Base-by-base conservation (phyloP, 2,888 invertebrate genomes). In the Exephanes ischioxanthus region DNA sequence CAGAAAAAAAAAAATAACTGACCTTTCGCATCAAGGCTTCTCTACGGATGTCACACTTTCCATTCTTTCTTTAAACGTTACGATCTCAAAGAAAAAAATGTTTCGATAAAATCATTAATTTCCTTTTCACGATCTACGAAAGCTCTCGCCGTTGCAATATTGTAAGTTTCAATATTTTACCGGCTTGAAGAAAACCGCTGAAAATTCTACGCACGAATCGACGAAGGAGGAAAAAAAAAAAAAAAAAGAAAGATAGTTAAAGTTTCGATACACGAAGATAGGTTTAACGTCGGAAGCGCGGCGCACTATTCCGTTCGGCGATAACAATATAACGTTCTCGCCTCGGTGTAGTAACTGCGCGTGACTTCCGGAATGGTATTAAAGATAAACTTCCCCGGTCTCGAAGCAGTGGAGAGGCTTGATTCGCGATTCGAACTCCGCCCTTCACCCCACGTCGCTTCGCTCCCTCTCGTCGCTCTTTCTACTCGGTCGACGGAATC, bases 321-420 rank as follows among this genome's bases (percentile, higher is more conserved):
- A 72, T 77, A 48, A 66, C 55, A 67, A 71, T 71, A 72, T 68
- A 51, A 84, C 66, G 75, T 58, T 63, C 80, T 16, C 30, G 84
- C 11, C 66, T 58, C 71, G 51, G 71, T 30, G 63, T n/a, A 30
- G 76, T 76, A 80, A 80, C 76, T 76, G 48, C 45, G 75, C 76
- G 48, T 80, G 70, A 80, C 84, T 80, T 80, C 71, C 84, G 58
- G 80, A 76, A 77, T 67, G 84, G 70, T 72, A 77, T 84, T 81
- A 75, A 70, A 85, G 81, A 81, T 81, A 77, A 84, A 68, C 73
- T 68, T 78, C 55, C 68, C 51, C 11, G 33, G 78, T 48, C 53
- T 73, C 67, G 45, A 70, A 48, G 55, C 22, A 51, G 70, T n/a
- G 55, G 48, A 81, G 53, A 63, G 22, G 71, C 53, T 76, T 75